Evolutionary conservation across 1,140 invertebrate species (phyloP).

Genomic region (Apis cerana): DNA sequence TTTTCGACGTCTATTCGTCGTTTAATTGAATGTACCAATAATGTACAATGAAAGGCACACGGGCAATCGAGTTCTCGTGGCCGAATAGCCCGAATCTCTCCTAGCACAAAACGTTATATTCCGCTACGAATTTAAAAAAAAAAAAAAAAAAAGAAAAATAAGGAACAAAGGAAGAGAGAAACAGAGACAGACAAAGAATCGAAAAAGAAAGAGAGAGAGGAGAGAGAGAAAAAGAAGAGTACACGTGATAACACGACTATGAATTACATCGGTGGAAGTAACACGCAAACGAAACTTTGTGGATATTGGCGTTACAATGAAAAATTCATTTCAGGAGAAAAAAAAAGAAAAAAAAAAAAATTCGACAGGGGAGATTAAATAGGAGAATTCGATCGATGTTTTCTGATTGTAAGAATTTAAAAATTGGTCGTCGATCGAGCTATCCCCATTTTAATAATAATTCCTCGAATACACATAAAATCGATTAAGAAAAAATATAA

Average conservation of each 20-base stretch:
- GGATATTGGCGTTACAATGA: slow-evolving; percentile 7
- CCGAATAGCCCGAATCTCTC: neutral
- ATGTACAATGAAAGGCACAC: neutral
- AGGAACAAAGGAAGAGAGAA: neutral
- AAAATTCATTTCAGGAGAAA: neutral
- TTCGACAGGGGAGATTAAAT: slow-evolving; percentile 8
- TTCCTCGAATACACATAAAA: neutral
- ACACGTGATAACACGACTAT: neutral
- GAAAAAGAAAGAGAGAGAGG: neutral
- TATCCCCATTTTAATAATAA: neutral
- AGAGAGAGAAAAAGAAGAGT: neutral
- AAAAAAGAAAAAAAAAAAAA: neutral
- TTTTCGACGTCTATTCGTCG: neutral
- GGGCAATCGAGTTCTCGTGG: neutral
- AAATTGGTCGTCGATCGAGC: slow-evolving; percentile 8
- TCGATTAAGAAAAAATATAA: neutral
- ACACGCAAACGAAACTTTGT: neutral
- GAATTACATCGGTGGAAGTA: neutral
- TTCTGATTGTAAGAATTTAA: neutral
- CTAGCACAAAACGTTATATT: too few species aligned
- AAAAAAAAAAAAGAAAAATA: too few species aligned
- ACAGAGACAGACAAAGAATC: neutral
- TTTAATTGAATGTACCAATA: neutral
- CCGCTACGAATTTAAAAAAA: neutral
- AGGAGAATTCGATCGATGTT: neutral